Evolutionary conservation across 1,140 invertebrate species (phyloP), one percentile per base, ranked within the genome.

Genomic region (Danaus plexippus): DNA sequence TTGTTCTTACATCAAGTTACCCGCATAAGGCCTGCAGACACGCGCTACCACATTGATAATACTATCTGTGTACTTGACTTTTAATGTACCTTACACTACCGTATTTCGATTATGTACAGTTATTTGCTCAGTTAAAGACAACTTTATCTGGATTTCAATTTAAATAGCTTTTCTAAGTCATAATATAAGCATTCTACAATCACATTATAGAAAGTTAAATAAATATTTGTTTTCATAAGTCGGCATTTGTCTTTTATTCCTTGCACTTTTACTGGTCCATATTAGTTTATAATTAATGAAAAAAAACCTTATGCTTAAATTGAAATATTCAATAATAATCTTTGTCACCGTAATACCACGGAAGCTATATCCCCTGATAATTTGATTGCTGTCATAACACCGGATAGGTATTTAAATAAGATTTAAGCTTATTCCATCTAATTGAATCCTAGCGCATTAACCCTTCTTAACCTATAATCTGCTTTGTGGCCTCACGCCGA

Each of bases 391-490:
- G 80, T 86, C 82, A 84, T 66, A 86, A 84, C 74, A 84, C 72
- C 74, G 77, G 83, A 86, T 84, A 82, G 22, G 22, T 32, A 32
- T 32, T 32, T 32, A 32, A 69, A 66, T 54, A 57, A 73, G 67
- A 84, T 77, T 86, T 84, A 84, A 86, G 80, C 79, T 84, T 83
- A 86, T 86, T 85, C 76, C 80, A 59, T 67, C 71, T 84, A 86
- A 86, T 86, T 86, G 83, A 86, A 84, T 86, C 78, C 77, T 84
- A 84, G 82, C 71, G 79, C 66, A 82, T 82, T 84, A 84, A 80
- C 64, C 64, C 66, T 63, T 66, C 59, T 68, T 60, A 76, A 73
- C 73, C 71, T 76, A 77, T 84, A 84, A 84, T 84, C 79, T 75
- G 73, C 63, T 81, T 84, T 82, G 74, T 77, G 69, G 63, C 71